phyloP scores from a whole-genome alignment of 2,888 invertebrate genomes.

The Macaria liturata region DNA sequence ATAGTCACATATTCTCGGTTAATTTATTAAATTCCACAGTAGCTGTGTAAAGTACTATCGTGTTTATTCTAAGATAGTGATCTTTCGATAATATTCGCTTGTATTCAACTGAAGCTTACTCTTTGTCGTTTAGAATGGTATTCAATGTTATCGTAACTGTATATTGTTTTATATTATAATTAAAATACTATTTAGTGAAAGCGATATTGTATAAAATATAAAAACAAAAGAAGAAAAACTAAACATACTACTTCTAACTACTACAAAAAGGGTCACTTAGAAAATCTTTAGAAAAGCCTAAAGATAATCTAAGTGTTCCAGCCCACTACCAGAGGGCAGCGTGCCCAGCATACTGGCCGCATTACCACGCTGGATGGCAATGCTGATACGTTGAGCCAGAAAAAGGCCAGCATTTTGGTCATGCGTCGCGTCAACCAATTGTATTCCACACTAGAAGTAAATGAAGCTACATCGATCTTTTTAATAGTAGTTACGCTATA shows the following conservation, averaged over 20 bases:
- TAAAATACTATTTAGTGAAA: conserved; percentile 33
- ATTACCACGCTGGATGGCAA: no score
- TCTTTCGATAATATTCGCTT: conserved; percentile 62
- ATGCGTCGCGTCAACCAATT: no score
- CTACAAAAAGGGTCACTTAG: no score
- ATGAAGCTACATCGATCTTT: conserved; percentile 34
- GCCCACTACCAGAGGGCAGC: no score
- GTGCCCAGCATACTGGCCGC: no score
- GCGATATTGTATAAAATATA: no score
- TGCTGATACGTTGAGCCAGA: no score
- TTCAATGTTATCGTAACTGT: conserved; percentile 65
- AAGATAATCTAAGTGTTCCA: no score
- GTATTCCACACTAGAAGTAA: conserved; percentile 50
- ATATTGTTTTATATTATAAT: conserved; percentile 56
- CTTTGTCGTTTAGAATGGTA: conserved; percentile 57
- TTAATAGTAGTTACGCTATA: conserved; percentile 24
- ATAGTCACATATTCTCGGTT: conserved; percentile 59
- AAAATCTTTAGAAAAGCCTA: no score
- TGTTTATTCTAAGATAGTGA: conserved; percentile 48
- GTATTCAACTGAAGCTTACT: conserved; percentile 44
- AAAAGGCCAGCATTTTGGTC: no score
- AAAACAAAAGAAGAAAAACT: no score
- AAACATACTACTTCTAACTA: no score
- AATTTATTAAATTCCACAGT: conserved; percentile 65
- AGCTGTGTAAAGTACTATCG: conserved; percentile 47